A percentile compares a stretch with the other conserved stretches of the same genome.
Evolutionary conservation across 1,140 invertebrate species (phyloP).

Genomic region (Delia radicum): DNA sequence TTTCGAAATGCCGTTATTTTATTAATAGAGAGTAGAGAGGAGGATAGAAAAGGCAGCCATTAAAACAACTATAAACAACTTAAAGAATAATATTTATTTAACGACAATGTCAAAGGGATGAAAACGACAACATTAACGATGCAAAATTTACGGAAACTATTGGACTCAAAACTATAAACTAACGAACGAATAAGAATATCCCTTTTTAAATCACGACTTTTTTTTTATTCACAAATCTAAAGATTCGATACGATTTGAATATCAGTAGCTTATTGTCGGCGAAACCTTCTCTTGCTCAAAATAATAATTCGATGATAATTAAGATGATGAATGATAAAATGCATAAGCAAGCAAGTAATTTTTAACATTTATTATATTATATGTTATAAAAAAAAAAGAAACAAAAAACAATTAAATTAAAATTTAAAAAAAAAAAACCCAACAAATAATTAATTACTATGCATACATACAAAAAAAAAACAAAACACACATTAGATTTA

Average conservation of each 20-base stretch:
- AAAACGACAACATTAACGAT: too few relatives aligned
- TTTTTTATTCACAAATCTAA: neutral
- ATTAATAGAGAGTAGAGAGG: neutral
- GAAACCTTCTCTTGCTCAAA: neutral
- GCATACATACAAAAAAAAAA: neutral
- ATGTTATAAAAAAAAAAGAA: neutral
- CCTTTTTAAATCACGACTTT: too few relatives aligned
- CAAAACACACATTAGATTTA: neutral
- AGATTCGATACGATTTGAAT: neutral
- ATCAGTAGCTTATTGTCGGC: neutral
- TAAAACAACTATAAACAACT: neutral
- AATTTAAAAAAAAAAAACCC: neutral
- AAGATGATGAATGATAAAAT: neutral
- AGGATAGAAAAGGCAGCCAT: neutral
- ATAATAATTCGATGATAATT: neutral
- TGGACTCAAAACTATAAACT: too few relatives aligned
- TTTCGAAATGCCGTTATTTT: neutral
- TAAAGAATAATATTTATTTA: neutral
- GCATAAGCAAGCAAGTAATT: neutral
- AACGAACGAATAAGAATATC: neutral
- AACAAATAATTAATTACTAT: neutral
- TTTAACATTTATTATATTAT: slow-evolving; percentile 3
- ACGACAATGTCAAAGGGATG: too few relatives aligned
- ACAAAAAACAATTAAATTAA: neutral
- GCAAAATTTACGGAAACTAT: too few relatives aligned